Evolutionary conservation across 2,113 vertebrate genomes (phyloP).

Genomic region (Zosterops lateralis): DNA sequence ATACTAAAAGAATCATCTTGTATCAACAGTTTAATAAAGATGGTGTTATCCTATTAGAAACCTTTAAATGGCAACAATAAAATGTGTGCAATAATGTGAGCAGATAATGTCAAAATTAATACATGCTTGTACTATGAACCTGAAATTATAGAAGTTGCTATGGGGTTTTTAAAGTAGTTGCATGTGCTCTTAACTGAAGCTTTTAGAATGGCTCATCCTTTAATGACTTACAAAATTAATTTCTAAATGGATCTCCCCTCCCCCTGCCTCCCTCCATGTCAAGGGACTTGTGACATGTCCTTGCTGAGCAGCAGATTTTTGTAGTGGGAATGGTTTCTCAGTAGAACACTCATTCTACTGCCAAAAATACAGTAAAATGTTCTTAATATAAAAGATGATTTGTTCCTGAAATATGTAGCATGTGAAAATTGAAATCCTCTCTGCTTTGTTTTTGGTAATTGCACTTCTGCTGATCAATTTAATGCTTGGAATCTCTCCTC

Average conservation of each 20-base stretch:
- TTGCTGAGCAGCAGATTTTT: background rate
- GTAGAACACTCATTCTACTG: background rate
- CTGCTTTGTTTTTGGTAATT: background rate
- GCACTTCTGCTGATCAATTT: background rate
- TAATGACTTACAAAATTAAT: background rate
- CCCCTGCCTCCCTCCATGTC: background rate
- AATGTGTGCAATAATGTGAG: background rate
- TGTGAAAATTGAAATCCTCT: background rate
- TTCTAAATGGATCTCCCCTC: background rate
- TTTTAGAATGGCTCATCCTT: background rate
- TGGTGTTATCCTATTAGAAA: background rate
- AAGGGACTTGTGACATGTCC: background rate
- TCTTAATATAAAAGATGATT: background rate
- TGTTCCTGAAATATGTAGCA: background rate
- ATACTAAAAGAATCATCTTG: background rate
- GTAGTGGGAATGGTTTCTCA: background rate
- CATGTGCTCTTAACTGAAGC: background rate
- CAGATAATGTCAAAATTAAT: background rate
- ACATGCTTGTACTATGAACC: background rate
- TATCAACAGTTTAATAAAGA: conserved; percentile 19
- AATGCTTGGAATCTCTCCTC: background rate
- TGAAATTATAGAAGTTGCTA: background rate
- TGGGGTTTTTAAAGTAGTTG: background rate
- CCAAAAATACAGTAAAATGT: background rate
- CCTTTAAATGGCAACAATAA: background rate